Base-by-base conservation (phyloP, 2,113 vertebrate species). In the Engraulis encrasicolus region DNA sequence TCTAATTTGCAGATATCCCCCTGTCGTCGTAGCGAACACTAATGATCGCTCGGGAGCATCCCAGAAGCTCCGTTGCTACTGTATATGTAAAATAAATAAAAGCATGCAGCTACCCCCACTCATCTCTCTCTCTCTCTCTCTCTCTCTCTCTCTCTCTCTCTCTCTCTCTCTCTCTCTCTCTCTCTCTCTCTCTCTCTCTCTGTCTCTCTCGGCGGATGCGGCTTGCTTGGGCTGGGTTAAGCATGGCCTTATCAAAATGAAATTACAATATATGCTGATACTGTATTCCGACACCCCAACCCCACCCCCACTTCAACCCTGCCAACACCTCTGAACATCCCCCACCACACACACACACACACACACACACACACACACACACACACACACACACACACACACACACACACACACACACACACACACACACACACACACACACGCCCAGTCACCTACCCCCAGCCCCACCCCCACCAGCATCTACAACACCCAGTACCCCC, bases 251-350 rank as follows among this genome's bases (percentile, higher is more conserved):
- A 95, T 95, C 95, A 95, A 93, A 95, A 94, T 92, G 91, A 93
- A 95, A 95, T 95, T 95, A 95, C 93, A 95, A 95, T 95, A 95
- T 94, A 93, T 95, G 95, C 95, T 95, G 95, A 95, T 94, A 93
- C 92, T 80, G 91, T 94, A 92, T 90, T 95, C 95, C 92, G 91
- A 85, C 85, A n/a, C n/a, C n/a, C n/a, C 81, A 81, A 81, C 58
- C 36, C 80, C 52, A 38, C 48, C 52, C 50, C 18, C 31, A 31
- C 58, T n/a, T n/a, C n/a, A n/a, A 7, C 15, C 40, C 48, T 27
- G 15, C 31, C 58, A 66, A 71, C 49, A 37, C 48, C 49, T 20
- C 20, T 27, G 11, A 7, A 20, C n/a, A n/a, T n/a, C n/a, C n/a
- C 81, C 84, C 40, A 45, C 83, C 84, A 85, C 82, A 81, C 81